phyloP scores from a whole-genome alignment of 2,888 invertebrate genomes.

The Bimastos eiseni region DNA sequence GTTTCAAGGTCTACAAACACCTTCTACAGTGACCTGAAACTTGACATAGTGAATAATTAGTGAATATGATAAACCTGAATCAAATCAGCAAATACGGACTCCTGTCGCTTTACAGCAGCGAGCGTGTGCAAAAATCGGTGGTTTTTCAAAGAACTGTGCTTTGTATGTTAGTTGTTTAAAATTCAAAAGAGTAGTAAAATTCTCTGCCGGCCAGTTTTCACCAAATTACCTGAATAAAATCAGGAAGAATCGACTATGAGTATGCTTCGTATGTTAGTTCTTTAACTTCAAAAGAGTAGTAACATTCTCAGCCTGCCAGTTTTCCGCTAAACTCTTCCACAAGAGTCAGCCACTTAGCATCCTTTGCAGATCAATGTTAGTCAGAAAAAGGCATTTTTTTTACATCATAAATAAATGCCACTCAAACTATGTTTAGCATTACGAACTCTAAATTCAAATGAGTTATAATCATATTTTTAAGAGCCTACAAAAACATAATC shows the following conservation, averaged over 20 bases:
- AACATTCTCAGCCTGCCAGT: not conserved
- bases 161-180: not conserved
- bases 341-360: not conserved
- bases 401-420: not conserved
- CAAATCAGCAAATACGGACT: not conserved
- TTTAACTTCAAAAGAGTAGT: not conserved
- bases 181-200: not conserved
- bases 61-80: not conserved
- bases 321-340: not conserved
- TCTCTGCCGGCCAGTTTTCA: not conserved
- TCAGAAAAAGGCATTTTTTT: not conserved
- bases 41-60: not conserved
- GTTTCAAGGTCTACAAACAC: slow-evolving; percentile 66
- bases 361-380: not conserved
- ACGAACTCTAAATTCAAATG: too few relatives aligned
- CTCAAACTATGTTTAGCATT: too few relatives aligned
- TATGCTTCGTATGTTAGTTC: not conserved
- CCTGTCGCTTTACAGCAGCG: not conserved
- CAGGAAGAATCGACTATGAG: too few relatives aligned
- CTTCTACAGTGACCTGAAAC: slow-evolving; percentile 48
- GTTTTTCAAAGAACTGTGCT: not conserved
- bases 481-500: not conserved
- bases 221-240: too few relatives aligned
- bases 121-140: not conserved
- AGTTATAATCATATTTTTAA: too few relatives aligned